Evolutionary conservation across 2,888 invertebrate genomes (phyloP), one percentile per base, ranked within the genome.

Genomic region (Lypha dubia): DNA sequence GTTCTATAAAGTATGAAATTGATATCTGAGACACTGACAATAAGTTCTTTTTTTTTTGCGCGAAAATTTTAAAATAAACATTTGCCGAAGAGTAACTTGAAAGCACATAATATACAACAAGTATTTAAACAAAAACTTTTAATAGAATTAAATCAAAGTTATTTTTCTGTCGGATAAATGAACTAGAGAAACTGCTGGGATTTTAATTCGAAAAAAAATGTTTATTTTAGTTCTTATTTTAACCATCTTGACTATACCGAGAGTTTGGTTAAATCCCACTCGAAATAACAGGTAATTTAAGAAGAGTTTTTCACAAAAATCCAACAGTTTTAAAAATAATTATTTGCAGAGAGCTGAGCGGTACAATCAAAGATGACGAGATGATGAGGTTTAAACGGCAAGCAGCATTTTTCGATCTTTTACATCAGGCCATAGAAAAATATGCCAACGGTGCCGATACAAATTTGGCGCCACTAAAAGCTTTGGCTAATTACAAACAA

Each of bases 121-220:
- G 84, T 84, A 84, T 84, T 84, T 84, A 84, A 84, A 58, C 20
- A 68, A 49, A 53, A 60, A 22, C 32, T 3, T 60, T 51, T 46
- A 32, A 17, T 51, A 46, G 0, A 73, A 67, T 20, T 13, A 15
- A 53, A 28, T 68, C 53, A 76, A 79, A 65, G 11, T 51, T 11
- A 0, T 28, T 35, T 28, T 68, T 20, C 62, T 28, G 56, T 24
- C 17, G 13, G n/a, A 35, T 44, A 62, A 62, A 51, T 60, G 28
- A 44, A 70, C 58, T 20, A 56, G 65, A 70, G 38, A 58, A 63
- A 71, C 44, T 67, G 49, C 28, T 28, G 13, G 1, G 49, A 32
- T 35, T 24, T 15, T 2, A 20, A 8, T 1, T 13, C 13, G 8
- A n/a, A 28, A 53, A 24, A 73, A 83, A 41, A 85, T 80, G 76